These are phyloP conservation scores for Caenorhabditis sp. DNA, from an alignment of 2,888 invertebrate species.

Conservation along the genomic window DNA sequence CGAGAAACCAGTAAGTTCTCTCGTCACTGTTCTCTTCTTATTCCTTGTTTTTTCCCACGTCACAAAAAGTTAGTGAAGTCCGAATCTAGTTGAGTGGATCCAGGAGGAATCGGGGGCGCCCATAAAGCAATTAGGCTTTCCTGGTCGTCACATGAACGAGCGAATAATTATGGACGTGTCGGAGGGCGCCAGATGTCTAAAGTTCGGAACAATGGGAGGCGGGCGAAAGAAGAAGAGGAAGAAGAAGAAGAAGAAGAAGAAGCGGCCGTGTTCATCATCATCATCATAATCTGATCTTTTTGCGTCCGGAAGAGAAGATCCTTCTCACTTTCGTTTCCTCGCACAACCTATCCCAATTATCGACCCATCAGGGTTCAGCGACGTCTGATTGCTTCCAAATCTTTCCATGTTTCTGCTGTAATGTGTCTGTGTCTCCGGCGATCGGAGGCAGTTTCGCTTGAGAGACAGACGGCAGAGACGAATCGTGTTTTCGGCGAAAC, in stretches of 20 bases:
- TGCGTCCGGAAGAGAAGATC: constrained; percentile 6
- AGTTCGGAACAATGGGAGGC: constrained; percentile 12
- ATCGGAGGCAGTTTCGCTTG: not conserved
- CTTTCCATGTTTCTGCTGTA: constrained; percentile 50
- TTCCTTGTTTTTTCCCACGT: no score
- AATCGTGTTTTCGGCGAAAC: constrained; percentile 38
- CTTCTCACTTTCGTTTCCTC: not conserved
- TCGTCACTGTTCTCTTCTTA: no score
- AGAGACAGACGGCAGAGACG: not conserved
- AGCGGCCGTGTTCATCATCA: no score
- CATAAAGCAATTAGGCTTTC: constrained; percentile 44
- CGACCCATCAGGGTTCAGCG: not conserved
- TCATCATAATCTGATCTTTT: constrained; percentile 27
- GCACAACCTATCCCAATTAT: no score
- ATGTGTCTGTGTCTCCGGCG: constrained; percentile 31
- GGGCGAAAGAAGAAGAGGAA: constrained; percentile 2
- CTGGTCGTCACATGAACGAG: constrained; percentile 28
- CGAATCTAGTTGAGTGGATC: no score
- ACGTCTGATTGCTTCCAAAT: constrained; percentile 34
- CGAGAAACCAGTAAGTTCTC: no score
- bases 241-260: constrained; percentile 7
- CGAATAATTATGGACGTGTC: constrained; percentile 37
- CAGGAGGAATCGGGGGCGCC: no score
- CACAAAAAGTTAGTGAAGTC: no score
- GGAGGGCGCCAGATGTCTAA: constrained; percentile 25